Evolutionary conservation across 2,797 vertebrate genomes (phyloP).

Genomic region (Atherinosoma microstoma): DNA sequence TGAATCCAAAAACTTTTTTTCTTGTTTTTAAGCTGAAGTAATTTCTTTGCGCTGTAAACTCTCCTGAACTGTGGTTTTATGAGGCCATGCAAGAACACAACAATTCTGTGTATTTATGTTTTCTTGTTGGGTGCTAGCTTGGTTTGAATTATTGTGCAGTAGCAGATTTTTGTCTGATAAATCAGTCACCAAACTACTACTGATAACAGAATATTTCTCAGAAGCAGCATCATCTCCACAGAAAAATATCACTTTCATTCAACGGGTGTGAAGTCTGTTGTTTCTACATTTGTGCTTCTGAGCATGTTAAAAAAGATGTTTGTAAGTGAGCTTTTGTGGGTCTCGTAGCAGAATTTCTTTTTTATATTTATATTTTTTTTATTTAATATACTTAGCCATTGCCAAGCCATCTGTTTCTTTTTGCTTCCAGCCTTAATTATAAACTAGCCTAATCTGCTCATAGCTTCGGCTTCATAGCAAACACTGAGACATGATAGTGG

Average conservation of each 20-base stretch:
- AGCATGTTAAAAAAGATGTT: not conserved
- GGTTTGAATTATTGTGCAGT: not conserved
- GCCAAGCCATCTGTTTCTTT: not conserved
- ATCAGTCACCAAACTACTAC: not conserved
- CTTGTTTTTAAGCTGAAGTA: not conserved
- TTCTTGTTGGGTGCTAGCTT: not conserved
- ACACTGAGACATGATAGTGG: not conserved
- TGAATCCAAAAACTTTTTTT: not conserved
- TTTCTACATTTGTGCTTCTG: slow-evolving; percentile 1
- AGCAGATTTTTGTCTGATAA: not conserved
- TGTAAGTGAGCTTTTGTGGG: not conserved
- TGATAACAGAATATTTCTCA: not conserved
- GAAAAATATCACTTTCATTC: not conserved
- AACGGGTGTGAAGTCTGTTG: not conserved
- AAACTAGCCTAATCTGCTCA: slow-evolving; percentile 6
- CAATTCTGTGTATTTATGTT: not conserved
- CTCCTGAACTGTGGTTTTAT: not conserved
- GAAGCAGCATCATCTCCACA: not conserved
- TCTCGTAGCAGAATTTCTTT: not conserved
- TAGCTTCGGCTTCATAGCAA: slow-evolving; percentile 4
- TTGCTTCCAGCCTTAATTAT: not conserved
- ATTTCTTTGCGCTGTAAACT: not conserved
- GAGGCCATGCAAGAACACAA: not conserved
- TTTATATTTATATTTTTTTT: not conserved
- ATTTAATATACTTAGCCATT: not conserved